phyloP scores from a whole-genome alignment of 2,888 invertebrate species.

The Catocala sponsa region DNA sequence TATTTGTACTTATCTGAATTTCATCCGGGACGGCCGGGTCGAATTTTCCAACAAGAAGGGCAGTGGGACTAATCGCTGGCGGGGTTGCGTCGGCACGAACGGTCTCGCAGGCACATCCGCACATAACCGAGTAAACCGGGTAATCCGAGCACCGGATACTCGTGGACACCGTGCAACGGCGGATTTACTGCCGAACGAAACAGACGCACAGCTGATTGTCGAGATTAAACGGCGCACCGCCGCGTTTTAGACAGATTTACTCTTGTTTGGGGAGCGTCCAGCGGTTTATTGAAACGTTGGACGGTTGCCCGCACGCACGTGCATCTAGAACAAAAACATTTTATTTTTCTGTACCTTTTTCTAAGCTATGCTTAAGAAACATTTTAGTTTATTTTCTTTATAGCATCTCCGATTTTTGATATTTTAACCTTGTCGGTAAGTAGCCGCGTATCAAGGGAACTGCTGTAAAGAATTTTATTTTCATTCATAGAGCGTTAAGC shows the following conservation, averaged over 20 bases:
- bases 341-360: neutral
- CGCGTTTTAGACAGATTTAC: constrained; percentile 68
- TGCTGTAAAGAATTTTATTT: constrained; percentile 25
- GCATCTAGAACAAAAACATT: constrained; percentile 4
- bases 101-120: constrained; percentile 68
- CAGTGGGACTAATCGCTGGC: constrained; percentile 79
- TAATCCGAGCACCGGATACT: constrained; percentile 69
- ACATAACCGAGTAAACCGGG: constrained; percentile 58
- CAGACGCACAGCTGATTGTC: constrained; percentile 76
- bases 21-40: constrained; percentile 64
- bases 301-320: neutral
- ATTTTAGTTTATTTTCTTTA: constrained; percentile 3
- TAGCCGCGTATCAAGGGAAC: constrained; percentile 20
- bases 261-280: constrained; percentile 47
- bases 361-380: neutral
- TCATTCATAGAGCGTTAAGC: constrained; percentile 36
- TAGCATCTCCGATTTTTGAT: constrained; percentile 18
- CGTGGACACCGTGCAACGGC: constrained; percentile 53
- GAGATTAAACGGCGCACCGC: constrained; percentile 73
- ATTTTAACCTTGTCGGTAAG: constrained; percentile 18
- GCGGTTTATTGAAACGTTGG: constrained; percentile 27
- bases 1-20: constrained; percentile 73
- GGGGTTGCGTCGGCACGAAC: constrained; percentile 79
- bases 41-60: constrained; percentile 69
- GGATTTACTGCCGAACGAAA: constrained; percentile 80